These are phyloP conservation scores for Aleiodes testaceus DNA, from an alignment of 2,888 invertebrate genomes.

Conservation along the genomic window DNA sequence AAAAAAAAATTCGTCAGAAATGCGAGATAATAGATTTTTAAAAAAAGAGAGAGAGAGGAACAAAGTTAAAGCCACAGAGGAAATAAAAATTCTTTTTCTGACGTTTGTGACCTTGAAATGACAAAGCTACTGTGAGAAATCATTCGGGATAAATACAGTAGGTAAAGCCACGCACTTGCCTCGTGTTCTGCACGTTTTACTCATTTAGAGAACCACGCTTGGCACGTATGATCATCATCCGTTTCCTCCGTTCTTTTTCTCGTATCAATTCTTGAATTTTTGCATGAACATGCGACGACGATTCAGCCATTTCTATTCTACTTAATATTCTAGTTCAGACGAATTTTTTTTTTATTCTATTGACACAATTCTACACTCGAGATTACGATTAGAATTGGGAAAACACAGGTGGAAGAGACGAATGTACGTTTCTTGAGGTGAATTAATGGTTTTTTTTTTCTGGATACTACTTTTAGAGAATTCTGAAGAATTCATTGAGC, in stretches of 20 bases:
- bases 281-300: too few relatives aligned
- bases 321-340: too few relatives aligned
- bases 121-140: not conserved
- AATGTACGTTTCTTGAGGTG: too few relatives aligned
- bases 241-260: not conserved
- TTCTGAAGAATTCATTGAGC: too few relatives aligned
- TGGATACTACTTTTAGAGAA: too few relatives aligned
- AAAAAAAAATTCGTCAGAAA: not conserved
- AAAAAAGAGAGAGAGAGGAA: not conserved
- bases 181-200: constrained; percentile 31
- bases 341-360: too few relatives aligned
- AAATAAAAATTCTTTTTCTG: not conserved
- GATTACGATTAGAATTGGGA: too few relatives aligned
- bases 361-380: too few relatives aligned
- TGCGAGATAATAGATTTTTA: not conserved
- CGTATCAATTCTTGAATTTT: constrained; percentile 7
- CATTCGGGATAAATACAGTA: constrained; percentile 4
- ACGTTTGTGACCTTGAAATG: constrained; percentile 5
- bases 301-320: too few relatives aligned
- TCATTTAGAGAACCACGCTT: constrained; percentile 21
- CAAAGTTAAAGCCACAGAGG: not conserved
- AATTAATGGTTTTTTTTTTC: too few relatives aligned
- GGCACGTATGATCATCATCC: constrained; percentile 14
- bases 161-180: constrained; percentile 22
- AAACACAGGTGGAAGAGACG: too few relatives aligned